These are phyloP conservation scores for Apeira syringaria DNA, from an alignment of 2,888 invertebrate genomes.

Conservation along the genomic window DNA sequence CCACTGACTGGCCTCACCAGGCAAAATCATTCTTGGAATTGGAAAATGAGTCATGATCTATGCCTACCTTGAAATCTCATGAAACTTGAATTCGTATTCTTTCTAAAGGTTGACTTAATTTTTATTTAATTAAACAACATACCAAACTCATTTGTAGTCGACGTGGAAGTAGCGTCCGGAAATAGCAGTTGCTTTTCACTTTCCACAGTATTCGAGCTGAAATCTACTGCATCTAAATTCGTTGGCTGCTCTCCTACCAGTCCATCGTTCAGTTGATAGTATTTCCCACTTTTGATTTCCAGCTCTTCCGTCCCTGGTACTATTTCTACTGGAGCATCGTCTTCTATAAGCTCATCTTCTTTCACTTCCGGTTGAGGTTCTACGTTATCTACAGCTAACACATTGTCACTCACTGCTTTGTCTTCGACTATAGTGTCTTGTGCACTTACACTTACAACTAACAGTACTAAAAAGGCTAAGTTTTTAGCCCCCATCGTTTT, in stretches of 20 bases:
- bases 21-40: too few relatives aligned
- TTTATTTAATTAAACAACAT: too few relatives aligned
- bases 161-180: conserved; percentile 47
- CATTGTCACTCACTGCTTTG: conserved; percentile 46
- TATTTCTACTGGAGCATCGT: conserved; percentile 52
- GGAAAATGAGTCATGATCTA: too few relatives aligned
- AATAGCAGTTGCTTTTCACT: conserved; percentile 61
- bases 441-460: conserved; percentile 66
- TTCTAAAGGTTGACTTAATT: too few relatives aligned
- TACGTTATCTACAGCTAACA: conserved; percentile 32
- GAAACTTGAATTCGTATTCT: too few relatives aligned
- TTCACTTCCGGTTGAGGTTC: conserved; percentile 29
- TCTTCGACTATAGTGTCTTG: conserved; percentile 57
- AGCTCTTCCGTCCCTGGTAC: conserved; percentile 46
- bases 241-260: conserved; percentile 51
- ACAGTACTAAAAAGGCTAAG: conserved; percentile 56
- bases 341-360: conserved; percentile 37
- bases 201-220: conserved; percentile 46
- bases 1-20: too few relatives aligned
- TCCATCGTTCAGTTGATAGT: conserved; percentile 68
- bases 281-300: conserved; percentile 67
- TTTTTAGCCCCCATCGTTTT: conserved; percentile 67
- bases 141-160: conserved; percentile 67
- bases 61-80: too few relatives aligned
- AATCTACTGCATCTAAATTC: conserved; percentile 53